Evolutionary conservation across 2,888 invertebrate species (phyloP), one percentile per base, ranked within the genome.

Genomic region (Papilio gigon): DNA sequence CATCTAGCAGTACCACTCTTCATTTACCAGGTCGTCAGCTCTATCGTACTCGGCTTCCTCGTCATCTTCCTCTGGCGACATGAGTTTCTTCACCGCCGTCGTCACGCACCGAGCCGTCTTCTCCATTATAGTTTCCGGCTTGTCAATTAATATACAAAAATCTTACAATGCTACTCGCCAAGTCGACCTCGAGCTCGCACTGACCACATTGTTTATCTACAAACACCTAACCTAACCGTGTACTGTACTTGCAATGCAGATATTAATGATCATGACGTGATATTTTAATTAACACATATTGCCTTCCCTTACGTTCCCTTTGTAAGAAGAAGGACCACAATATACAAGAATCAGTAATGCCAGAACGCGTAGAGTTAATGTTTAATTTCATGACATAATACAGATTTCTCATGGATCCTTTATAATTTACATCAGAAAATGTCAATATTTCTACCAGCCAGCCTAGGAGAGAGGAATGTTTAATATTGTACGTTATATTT

Each of bases 1-100:
- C 17, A 22, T 25, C 63, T 63, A 63, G 56, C 58, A 20, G 22
- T 8, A 33, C 53, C 53, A 53, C 56, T 25, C 59, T 59, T 17
- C 40, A 14, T 80, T 95, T 95, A 95, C 96, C 95, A 95, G 92
- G 86, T 95, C 95, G 74, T 94, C 95, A 69, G 93, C 94, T 82
- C 94, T 94, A 78, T 94, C 94, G 77, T 94, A 95, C 71, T 93
- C 94, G 62, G 94, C 93, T 74, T 94, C 94, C 75, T 94, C 93
- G 59, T 93, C 93, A 50, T 86, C 76, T 60, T 81, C 85, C 65
- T 93, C 89, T 1, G 90, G 84, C 2, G 87, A 84, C 72, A 91
- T 84, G 76, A 93, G 84, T 73, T 93, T 93, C 84, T 92, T 93
- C 80, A 94, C 93, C 72, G 92, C 89, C 65, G 84, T 87, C 73